Conservation (phyloP, 2,113 vertebrate species). For the Erinaceus europaeus region DNA sequence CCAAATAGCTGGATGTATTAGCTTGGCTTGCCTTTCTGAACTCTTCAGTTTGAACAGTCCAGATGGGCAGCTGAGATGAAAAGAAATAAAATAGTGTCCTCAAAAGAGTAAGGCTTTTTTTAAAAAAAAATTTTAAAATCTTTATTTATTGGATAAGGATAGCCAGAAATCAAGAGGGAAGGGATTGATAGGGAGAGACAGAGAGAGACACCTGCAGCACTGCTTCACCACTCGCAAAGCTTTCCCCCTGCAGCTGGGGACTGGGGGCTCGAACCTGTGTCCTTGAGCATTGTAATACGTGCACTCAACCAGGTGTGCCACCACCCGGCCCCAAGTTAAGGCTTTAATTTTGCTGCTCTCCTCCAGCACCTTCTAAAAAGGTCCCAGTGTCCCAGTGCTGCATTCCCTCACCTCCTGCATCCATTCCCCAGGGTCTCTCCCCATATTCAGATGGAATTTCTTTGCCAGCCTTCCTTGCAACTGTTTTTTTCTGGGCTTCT, state of each 20-base stretch:
- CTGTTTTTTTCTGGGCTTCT: background rate
- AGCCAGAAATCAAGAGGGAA: too few relatives aligned
- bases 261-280: too few relatives aligned
- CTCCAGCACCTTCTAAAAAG: background rate
- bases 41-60: background rate
- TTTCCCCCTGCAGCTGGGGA: too few relatives aligned
- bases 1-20: background rate
- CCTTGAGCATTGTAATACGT: too few relatives aligned
- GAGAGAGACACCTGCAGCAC: too few relatives aligned
- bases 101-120: background rate
- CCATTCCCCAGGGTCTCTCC: background rate
- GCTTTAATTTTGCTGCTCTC: background rate
- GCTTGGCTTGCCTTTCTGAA: background rate
- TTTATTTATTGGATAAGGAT: too few relatives aligned
- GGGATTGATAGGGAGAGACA: too few relatives aligned
- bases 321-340: too few relatives aligned
- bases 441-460: background rate
- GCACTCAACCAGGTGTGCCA: too few relatives aligned
- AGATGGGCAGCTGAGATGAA: background rate
- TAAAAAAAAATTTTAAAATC: too few relatives aligned
- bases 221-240: too few relatives aligned
- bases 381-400: background rate
- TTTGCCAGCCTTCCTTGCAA: background rate
- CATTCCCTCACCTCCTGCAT: background rate
- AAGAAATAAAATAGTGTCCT: background rate